Base-by-base conservation (phyloP, 2,888 invertebrate genomes). In the Acronicta psi region DNA sequence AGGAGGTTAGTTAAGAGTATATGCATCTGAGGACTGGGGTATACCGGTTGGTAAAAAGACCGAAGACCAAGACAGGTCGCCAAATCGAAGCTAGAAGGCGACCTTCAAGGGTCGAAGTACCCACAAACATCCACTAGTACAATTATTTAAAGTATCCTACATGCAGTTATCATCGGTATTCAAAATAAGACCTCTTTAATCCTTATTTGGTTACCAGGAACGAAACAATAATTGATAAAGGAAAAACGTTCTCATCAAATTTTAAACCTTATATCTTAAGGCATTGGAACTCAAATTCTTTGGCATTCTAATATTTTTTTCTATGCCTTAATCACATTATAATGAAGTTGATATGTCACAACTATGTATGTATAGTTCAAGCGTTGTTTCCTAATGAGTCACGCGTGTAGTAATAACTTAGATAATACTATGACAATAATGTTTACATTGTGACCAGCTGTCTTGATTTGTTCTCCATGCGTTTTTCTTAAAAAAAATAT, bases 201-300 rank as follows among this genome's bases (percentile, higher is more conserved):
- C 55, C 65, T 31, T 66, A 60, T 60, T 55, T 55, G 41, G 65
- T 40, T n/a, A 40, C 38, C 23, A 50, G 42, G 44, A 65, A 60
- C 46, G 38, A 23, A 18, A 40, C 53, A 23, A 23, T 13, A 29
- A 45, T 34, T 18, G 14, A 47, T 13, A 1, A 20, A 18, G 6
- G 3, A n/a, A 14, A 42, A 38, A 13, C 16, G 34, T 8, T 13
- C 1, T 16, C 4, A 3, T 11, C 8, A 11, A 10, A 60, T 51
- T 65, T 16, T 36, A 14, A 40, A 60, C 65, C n/a, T 0, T 47
- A 18, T 11, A 3, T 0, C 0, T 36, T 8, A 18, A 0, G 0
- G 0, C 0, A 10, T 45, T 37, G 8, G 20, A 29, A 23, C 6
- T 20, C 14, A 14, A 38, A 25, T 60, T n/a, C 11, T 14, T 31